Conservation (phyloP, 2,113 vertebrate genomes). For the Pandion haliaetus region DNA sequence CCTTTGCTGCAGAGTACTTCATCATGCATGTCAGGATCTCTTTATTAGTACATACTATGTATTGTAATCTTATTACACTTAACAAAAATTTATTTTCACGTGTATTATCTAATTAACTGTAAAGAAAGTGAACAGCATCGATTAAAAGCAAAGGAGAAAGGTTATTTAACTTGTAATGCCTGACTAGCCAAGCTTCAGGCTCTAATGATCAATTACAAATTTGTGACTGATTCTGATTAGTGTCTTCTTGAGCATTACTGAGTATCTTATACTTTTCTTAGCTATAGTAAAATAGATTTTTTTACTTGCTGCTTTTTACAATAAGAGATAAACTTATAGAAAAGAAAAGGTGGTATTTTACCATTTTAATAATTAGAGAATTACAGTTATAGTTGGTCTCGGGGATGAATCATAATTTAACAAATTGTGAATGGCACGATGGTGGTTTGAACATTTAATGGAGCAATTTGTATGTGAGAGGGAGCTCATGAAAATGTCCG, state of each 20-base stretch:
- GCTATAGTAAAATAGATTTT: not conserved
- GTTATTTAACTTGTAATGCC: not conserved
- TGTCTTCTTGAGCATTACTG: not conserved
- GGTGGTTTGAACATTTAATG: not conserved
- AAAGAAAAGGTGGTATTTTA: not conserved
- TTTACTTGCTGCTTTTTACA: not conserved
- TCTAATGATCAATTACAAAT: not conserved
- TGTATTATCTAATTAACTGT: not conserved
- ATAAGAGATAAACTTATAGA: not conserved
- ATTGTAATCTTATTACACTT: not conserved
- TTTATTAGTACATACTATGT: not conserved
- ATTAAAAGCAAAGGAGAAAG: not conserved
- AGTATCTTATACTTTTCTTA: not conserved
- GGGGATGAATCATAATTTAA: not conserved
- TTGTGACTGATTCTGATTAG: not conserved
- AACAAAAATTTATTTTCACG: not conserved
- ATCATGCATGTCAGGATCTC: not conserved
- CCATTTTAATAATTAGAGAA: not conserved
- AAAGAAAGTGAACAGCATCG: not conserved
- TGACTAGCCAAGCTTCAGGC: not conserved
- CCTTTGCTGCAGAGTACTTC: not conserved
- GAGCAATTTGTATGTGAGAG: not conserved
- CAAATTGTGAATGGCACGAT: not conserved
- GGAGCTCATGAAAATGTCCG: not conserved
- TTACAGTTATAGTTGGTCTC: not conserved